Percentiles rank a stretch among this genome's conserved stretches.
Evolutionary conservation across 2,888 invertebrate genomes (phyloP).

Genomic region (Ormia ochracea): DNA sequence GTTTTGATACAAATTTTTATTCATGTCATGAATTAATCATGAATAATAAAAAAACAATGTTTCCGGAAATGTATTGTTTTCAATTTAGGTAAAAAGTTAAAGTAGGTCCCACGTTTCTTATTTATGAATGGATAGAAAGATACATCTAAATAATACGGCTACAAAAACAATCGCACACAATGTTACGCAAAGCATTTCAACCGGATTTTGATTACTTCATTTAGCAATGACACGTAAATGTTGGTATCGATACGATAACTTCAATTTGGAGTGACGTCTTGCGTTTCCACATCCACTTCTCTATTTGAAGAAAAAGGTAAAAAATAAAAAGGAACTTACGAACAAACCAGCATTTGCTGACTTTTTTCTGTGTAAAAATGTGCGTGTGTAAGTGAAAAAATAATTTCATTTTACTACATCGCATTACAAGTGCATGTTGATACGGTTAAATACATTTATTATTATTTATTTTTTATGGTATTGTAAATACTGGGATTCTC

Average conservation of each 20-base stretch:
- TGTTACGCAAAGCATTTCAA: constrained; percentile 22
- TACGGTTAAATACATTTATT: constrained; percentile 4
- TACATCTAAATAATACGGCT: constrained; percentile 17
- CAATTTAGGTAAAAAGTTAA: constrained; percentile 24
- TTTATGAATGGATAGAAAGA: constrained; percentile 2
- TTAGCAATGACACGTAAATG: constrained; percentile 69
- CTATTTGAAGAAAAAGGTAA: not conserved
- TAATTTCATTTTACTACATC: constrained; percentile 44
- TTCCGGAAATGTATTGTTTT: constrained; percentile 33
- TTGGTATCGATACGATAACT: constrained; percentile 63
- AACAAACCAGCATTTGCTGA: constrained; percentile 22
- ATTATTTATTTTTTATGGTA: not conserved
- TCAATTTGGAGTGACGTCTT: constrained; percentile 73
- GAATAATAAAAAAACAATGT: not conserved
- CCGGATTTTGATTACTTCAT: constrained; percentile 54
- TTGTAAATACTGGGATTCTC: constrained; percentile 40
- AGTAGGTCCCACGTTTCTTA: constrained; percentile 35
- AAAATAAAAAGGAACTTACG: constrained; percentile 21
- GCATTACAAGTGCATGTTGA: constrained; percentile 57
- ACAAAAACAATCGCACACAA: constrained; percentile 50
- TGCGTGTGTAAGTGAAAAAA: constrained; percentile 55
- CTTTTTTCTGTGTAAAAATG: not conserved
- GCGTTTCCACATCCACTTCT: constrained; percentile 67
- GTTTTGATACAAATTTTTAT: not conserved
- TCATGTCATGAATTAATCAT: constrained; percentile 1